Percentiles rank a stretch among this genome's conserved stretches.
phyloP scores from a whole-genome alignment of 1,140 invertebrate genomes.

The Drosophila truncata region DNA sequence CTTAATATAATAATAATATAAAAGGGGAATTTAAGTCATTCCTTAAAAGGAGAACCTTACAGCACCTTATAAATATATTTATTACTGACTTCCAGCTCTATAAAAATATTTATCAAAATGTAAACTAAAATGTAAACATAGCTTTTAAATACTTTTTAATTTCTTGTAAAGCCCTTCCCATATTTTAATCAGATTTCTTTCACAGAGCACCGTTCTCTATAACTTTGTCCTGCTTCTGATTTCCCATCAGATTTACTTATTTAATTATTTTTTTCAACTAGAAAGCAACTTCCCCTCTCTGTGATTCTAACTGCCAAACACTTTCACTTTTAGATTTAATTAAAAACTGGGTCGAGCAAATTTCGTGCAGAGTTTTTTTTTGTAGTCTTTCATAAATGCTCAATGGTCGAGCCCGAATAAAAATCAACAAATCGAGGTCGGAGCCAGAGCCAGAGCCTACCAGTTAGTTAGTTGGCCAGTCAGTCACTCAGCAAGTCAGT shows the following conservation, averaged over 20 bases:
- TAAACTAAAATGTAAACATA: accelerated
- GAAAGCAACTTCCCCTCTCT: constrained; percentile 3
- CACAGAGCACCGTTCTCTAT: neutral
- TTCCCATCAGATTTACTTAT: no score
- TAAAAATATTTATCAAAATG: neutral
- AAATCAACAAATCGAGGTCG: constrained; percentile 47
- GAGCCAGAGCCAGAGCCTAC: neutral
- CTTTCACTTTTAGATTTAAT: constrained; percentile 56
- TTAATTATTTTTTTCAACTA: constrained; percentile 9
- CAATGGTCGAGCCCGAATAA: constrained; percentile 37
- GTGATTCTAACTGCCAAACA: constrained; percentile 24
- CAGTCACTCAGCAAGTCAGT: constrained; percentile 26
- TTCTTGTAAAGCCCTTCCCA: neutral
- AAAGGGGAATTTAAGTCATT: no score
- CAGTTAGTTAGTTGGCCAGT: constrained; percentile 30
- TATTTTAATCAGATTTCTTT: neutral
- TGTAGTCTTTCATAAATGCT: constrained; percentile 58
- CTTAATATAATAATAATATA: neutral
- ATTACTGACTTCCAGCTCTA: neutral
- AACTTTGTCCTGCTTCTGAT: neutral
- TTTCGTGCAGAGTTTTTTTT: constrained; percentile 31
- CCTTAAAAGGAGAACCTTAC: neutral
- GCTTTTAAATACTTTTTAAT: neutral
- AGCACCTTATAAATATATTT: neutral
- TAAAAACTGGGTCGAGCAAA: constrained; percentile 40